These are phyloP conservation scores for Nasua narica DNA, from an alignment of 2,797 vertebrate species.

Conservation along the genomic window DNA sequence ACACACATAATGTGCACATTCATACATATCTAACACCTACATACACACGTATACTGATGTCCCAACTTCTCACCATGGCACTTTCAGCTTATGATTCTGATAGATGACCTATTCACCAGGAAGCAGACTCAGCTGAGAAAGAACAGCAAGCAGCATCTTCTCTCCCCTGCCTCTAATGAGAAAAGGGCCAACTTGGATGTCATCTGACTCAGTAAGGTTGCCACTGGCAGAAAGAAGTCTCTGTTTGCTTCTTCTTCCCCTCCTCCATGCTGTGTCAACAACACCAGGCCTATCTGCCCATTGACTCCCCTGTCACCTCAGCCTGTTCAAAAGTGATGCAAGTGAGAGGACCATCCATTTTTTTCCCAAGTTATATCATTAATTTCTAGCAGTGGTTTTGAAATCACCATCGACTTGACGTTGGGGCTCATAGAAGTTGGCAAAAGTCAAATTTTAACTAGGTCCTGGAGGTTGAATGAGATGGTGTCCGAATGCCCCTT, in stretches of 20 bases:
- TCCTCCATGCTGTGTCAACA: background rate
- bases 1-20: background rate
- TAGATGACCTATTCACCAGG: slow-evolving; percentile 12
- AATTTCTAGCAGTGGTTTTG: slow-evolving; percentile 6
- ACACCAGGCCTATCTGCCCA: background rate
- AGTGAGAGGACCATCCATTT: background rate
- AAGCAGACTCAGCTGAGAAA: background rate
- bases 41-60: background rate
- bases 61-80: background rate
- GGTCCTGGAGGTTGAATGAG: background rate
- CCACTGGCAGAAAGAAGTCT: background rate
- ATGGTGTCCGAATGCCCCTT: background rate
- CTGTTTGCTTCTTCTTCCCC: background rate
- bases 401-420: background rate
- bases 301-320: background rate
- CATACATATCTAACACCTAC: background rate
- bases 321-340: background rate
- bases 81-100: background rate
- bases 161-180: background rate
- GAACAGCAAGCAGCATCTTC: background rate
- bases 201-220: background rate
- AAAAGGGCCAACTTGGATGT: background rate
- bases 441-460: background rate
- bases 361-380: background rate
- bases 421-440: background rate